Conservation (phyloP, 2,888 invertebrate genomes). For the Leucozona laternaria region DNA sequence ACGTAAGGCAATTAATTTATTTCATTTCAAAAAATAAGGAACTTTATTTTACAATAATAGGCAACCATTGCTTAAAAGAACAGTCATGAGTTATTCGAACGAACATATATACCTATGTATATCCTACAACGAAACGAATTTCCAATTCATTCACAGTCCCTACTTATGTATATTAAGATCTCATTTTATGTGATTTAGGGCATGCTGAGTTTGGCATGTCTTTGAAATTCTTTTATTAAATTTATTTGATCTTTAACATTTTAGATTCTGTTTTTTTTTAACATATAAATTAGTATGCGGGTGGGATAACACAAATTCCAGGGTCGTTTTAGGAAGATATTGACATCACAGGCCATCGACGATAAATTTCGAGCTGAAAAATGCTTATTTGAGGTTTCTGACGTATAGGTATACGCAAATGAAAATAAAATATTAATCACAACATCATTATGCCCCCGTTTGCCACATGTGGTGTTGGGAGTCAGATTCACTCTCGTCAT, state of each 20-base stretch:
- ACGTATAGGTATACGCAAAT: not conserved
- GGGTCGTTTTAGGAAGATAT: not conserved
- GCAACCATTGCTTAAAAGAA: not conserved
- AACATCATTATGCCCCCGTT: too few relatives aligned
- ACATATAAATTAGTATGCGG: slow-evolving; percentile 29
- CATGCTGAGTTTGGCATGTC: slow-evolving; percentile 31
- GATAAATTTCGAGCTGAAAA: not conserved
- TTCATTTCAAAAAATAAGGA: slow-evolving; percentile 2
- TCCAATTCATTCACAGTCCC: not conserved
- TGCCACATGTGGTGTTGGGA: too few relatives aligned
- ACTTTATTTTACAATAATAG: not conserved
- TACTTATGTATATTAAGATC: not conserved
- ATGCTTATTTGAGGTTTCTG: not conserved
- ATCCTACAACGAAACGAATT: not conserved
- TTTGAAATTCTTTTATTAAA: slow-evolving; percentile 13
- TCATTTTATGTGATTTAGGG: slow-evolving; percentile 33
- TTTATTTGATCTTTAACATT: slow-evolving; percentile 32
- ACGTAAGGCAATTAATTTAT: not conserved
- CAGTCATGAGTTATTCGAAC: not conserved
- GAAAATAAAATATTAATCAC: not conserved
- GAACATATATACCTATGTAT: too few relatives aligned
- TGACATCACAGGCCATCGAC: not conserved
- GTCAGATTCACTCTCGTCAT: too few relatives aligned
- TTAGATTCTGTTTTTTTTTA: slow-evolving; percentile 14
- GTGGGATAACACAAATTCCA: slow-evolving; percentile 15